These are phyloP conservation scores for Telmatherina bonti DNA, from an alignment of 2,797 vertebrate genomes.

Conservation along the genomic window DNA sequence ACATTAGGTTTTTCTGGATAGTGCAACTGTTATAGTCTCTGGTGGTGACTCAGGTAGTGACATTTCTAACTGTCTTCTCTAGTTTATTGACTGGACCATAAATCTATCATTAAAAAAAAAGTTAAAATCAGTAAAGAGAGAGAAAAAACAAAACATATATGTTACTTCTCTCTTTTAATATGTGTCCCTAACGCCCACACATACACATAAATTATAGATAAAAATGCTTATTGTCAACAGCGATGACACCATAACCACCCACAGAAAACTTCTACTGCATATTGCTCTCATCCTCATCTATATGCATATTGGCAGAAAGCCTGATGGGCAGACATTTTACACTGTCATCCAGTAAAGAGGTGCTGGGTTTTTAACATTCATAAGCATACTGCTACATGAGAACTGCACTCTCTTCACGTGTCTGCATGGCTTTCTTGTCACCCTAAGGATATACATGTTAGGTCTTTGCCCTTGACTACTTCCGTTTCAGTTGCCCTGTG, in stretches of 20 bases:
- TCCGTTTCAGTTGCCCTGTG: constrained; percentile 17
- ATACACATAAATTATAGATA: constrained; percentile 27
- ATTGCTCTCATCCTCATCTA: constrained; percentile 27
- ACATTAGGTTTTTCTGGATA: too few species aligned
- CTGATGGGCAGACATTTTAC: neutral
- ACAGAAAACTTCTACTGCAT: constrained; percentile 50
- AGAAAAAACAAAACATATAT: constrained; percentile 2
- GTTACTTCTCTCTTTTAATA: constrained; percentile 22
- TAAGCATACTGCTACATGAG: constrained; percentile 1
- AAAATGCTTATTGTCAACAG: constrained; percentile 51
- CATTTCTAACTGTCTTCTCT: neutral
- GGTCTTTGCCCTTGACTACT: constrained; percentile 45
- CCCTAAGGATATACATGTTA: constrained; percentile 28
- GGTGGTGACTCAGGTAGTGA: neutral
- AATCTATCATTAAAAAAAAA: neutral
- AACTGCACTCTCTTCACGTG: constrained; percentile 16
- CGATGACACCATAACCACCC: constrained; percentile 46
- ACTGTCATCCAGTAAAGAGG: neutral
- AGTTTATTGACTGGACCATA: neutral
- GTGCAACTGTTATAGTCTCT: neutral
- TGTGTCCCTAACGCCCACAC: neutral
- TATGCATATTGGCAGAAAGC: constrained; percentile 13
- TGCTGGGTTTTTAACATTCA: constrained; percentile 9
- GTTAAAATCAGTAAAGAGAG: neutral
- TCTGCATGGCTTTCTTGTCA: constrained; percentile 11